Evolutionary conservation across 2,113 vertebrate genomes (phyloP).

Genomic region (Neodontobutis hainanensis): DNA sequence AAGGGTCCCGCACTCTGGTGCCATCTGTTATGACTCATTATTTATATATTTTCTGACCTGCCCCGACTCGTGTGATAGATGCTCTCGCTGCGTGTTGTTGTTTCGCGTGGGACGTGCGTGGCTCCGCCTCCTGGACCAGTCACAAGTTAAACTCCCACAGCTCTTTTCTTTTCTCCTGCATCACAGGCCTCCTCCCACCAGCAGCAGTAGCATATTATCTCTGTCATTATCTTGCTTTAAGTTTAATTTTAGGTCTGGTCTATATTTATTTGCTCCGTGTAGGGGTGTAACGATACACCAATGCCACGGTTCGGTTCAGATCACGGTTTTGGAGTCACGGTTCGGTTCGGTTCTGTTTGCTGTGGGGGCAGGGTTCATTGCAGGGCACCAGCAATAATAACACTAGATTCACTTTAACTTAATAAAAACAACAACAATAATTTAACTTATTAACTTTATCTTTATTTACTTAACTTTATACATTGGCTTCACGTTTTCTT

Average conservation of each 20-base stretch:
- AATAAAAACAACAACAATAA: too few species aligned
- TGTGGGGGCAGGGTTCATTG: too few species aligned
- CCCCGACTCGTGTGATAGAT: slow-evolving; percentile 43
- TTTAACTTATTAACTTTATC: too few species aligned
- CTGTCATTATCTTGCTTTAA: background rate
- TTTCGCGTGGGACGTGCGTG: slow-evolving; percentile 46
- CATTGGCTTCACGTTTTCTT: too few species aligned
- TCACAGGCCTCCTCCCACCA: background rate
- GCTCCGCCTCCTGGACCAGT: slow-evolving; percentile 47
- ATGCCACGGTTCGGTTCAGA: too few species aligned
- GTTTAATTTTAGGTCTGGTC: background rate
- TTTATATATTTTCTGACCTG: slow-evolving; percentile 65
- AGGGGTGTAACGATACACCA: too few species aligned
- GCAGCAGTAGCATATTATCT: slow-evolving; percentile 3
- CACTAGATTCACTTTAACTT: too few species aligned
- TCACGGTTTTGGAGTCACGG: too few species aligned
- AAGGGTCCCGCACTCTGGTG: slow-evolving; percentile 58
- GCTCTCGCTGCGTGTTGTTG: slow-evolving; percentile 2
- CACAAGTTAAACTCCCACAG: slow-evolving; percentile 60
- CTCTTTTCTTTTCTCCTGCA: slow-evolving; percentile 36
- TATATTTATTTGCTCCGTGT: too few species aligned
- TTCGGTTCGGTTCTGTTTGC: too few species aligned
- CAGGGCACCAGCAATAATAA: too few species aligned
- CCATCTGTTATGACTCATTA: slow-evolving; percentile 75
- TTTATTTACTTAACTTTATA: too few species aligned